A percentile compares a stretch with the other conserved stretches of the same genome.
These are phyloP conservation scores for Dunckerocampus dactyliophorus DNA, from an alignment of 2,113 vertebrate species.

Conservation along the genomic window DNA sequence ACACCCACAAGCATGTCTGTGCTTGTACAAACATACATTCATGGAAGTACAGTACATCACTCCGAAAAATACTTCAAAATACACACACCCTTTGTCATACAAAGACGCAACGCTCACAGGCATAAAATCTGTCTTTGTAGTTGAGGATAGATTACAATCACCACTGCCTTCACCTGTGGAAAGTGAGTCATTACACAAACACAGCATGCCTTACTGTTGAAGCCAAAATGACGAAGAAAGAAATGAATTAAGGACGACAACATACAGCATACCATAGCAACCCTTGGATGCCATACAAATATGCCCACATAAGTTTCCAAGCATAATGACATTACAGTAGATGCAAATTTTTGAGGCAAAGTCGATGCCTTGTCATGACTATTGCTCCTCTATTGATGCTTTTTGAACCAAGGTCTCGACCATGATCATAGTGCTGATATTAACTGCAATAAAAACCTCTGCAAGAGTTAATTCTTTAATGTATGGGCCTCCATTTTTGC, in stretches of 20 bases:
- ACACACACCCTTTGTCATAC: not conserved
- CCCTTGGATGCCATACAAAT: not conserved
- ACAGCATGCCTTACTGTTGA: not conserved
- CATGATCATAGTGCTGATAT: too few relatives aligned
- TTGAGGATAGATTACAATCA: constrained; percentile 25
- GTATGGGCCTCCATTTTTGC: too few relatives aligned
- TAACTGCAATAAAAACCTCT: too few relatives aligned
- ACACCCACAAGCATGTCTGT: not conserved
- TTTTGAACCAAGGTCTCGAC: not conserved
- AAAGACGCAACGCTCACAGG: not conserved
- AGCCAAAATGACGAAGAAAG: not conserved
- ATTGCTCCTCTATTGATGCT: too few relatives aligned
- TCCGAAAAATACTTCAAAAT: not conserved
- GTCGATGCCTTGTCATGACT: too few relatives aligned
- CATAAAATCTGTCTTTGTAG: constrained; percentile 12
- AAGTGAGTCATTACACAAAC: constrained; percentile 33
- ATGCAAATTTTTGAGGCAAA: too few relatives aligned
- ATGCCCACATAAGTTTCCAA: not conserved
- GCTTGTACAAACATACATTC: not conserved
- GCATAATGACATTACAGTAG: not conserved
- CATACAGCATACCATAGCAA: not conserved
- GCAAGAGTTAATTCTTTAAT: too few relatives aligned
- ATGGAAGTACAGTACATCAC: not conserved
- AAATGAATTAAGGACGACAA: not conserved
- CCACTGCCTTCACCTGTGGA: constrained; percentile 15